These are phyloP conservation scores for Thaleichthys pacificus DNA, from an alignment of 2,797 vertebrate genomes.

Conservation along the genomic window DNA sequence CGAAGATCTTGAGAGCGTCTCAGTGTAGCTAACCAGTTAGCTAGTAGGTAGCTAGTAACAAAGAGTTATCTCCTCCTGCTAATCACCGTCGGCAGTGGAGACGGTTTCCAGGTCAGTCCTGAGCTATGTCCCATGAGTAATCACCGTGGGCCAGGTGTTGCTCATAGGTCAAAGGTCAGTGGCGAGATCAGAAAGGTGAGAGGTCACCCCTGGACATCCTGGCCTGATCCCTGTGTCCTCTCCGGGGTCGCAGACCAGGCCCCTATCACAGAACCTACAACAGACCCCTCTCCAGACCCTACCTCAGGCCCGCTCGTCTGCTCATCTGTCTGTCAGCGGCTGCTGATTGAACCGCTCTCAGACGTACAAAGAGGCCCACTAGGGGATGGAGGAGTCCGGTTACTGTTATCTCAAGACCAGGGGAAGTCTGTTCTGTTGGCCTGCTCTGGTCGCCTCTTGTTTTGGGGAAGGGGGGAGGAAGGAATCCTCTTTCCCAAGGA, in stretches of 20 bases:
- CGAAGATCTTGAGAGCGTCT: slow-evolving; percentile 39
- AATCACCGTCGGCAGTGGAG: not conserved
- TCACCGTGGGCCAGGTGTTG: slow-evolving; percentile 53
- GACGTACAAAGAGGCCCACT: slow-evolving; percentile 12
- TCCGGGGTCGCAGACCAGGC: slow-evolving; percentile 45
- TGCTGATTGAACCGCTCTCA: slow-evolving; percentile 19
- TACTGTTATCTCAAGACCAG: slow-evolving; percentile 26
- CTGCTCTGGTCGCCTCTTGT: slow-evolving; percentile 71
- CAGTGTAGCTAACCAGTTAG: slow-evolving; percentile 26
- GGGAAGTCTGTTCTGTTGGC: slow-evolving; percentile 24
- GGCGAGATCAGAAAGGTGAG: slow-evolving; percentile 48
- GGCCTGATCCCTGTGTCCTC: slow-evolving; percentile 64
- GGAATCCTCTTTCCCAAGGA: slow-evolving; percentile 62
- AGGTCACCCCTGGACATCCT: slow-evolving; percentile 64
- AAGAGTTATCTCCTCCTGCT: not conserved
- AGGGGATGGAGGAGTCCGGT: not conserved
- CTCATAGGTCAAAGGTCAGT: slow-evolving; percentile 37
- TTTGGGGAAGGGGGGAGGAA: slow-evolving; percentile 36
- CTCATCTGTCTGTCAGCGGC: slow-evolving; percentile 2
- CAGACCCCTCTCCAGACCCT: slow-evolving; percentile 72
- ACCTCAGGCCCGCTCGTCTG: slow-evolving; percentile 58
- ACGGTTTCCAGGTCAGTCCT: not conserved
- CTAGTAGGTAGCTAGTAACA: not conserved
- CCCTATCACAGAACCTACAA: slow-evolving; percentile 62
- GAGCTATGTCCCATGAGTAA: slow-evolving; percentile 23